Evolutionary conservation across 2,888 invertebrate genomes (phyloP), one percentile per base, ranked within the genome.

Genomic region (Zhuqinia jingwanae): DNA sequence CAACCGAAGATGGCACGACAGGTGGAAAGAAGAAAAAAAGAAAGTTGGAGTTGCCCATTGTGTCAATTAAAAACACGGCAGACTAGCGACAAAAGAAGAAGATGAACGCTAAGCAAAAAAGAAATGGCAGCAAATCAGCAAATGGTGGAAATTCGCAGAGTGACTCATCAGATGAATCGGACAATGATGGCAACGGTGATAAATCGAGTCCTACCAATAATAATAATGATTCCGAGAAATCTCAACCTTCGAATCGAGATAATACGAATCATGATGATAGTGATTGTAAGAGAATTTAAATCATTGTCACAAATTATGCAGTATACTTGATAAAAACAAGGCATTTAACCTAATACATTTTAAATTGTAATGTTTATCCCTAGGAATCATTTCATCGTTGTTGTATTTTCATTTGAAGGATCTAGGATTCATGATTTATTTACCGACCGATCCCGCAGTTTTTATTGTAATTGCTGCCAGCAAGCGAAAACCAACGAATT

Each of bases 31-130:
- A 92, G 85, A 92, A 93, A 75, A 94, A 94, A 89, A 94, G 94
- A 88, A 95, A 95, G 88, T 95, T 95, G 1, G 92, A 94, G 60
- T 90, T 93, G 85, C 94, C 93, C 0, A 88, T 91, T 22, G 89
- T 91, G 1, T 60, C 88, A 13, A 89, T 91, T 0, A 96, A 96
- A 93, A 96, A 96, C 91, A 95, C 96, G 0, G 95, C 95, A n/a
- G 98, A 98, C 93, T 93, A 98, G 92, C 94, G 98, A 76, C 92
- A 95, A 83, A 97, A 96, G 92, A 96, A 94, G 92, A 97, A 96
- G 92, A 94, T 95, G 92, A 94, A 93, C 87, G 88, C 90, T 65
- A 93, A 93, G 90, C 91, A 92, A 73, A 89, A 85, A 56, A 89
- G 91, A 88, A 81, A 76, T 76, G 89, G 91, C 88, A 80, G 92